Conservation (phyloP, 2,797 vertebrate genomes). For the Psittacula echo region DNA sequence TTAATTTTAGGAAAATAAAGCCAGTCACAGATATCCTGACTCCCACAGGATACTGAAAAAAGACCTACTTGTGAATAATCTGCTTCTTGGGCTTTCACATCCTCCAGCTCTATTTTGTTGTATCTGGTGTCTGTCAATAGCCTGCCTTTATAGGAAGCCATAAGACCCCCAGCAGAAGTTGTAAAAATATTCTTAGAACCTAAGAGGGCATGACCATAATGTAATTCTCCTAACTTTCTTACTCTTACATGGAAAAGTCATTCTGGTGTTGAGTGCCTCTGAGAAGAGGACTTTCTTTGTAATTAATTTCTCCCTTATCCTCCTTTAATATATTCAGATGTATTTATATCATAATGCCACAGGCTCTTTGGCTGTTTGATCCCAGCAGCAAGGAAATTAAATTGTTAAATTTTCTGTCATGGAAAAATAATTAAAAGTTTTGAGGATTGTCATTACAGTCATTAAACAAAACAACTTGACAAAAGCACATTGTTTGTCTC, state of each 20-base stretch:
- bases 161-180: background rate
- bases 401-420: background rate
- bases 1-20: background rate
- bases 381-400: background rate
- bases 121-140: background rate
- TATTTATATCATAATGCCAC: background rate
- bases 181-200: background rate
- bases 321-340: background rate
- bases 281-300: background rate
- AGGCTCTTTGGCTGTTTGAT: background rate
- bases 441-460: background rate
- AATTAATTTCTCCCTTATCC: background rate
- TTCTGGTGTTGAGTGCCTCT: background rate
- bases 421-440: background rate
- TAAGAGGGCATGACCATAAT: background rate
- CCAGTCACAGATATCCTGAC: background rate
- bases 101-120: background rate
- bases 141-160: background rate
- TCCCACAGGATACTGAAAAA: background rate
- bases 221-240: background rate
- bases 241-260: background rate
- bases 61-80: background rate
- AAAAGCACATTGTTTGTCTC: background rate
- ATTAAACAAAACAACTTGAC: background rate
- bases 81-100: fast-evolving